These are phyloP conservation scores for Centrocercus urophasianus DNA, from an alignment of 2,113 vertebrate genomes.

Conservation along the genomic window DNA sequence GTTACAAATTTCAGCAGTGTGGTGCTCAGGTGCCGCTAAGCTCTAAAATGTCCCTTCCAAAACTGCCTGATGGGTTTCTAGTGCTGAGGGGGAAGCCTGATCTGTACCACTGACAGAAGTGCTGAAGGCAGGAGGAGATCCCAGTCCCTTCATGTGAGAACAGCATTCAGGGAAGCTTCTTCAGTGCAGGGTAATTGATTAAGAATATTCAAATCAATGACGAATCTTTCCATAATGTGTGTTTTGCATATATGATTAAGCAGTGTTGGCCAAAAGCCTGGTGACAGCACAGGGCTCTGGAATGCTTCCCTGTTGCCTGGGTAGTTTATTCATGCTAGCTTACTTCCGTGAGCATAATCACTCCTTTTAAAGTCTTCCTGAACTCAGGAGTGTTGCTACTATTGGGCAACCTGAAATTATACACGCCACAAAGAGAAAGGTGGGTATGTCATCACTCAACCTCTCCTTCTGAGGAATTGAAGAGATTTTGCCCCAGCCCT, in stretches of 20 bases:
- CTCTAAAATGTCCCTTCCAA: not conserved
- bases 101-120: not conserved
- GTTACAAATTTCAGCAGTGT: not conserved
- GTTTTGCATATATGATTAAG: slow-evolving; percentile 30
- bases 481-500: not conserved
- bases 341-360: slow-evolving; percentile 52
- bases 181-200: not conserved
- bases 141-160: not conserved
- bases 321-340: slow-evolving; percentile 44
- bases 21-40: not conserved
- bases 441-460: not conserved
- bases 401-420: slow-evolving; percentile 61
- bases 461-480: not conserved
- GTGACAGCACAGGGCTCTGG: slow-evolving; percentile 52
- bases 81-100: not conserved
- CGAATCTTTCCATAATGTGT: not conserved
- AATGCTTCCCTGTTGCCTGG: slow-evolving; percentile 58
- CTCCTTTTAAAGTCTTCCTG: slow-evolving; percentile 65
- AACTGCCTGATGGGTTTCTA: not conserved
- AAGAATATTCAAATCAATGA: not conserved
- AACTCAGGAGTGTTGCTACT: slow-evolving; percentile 39
- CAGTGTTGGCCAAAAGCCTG: slow-evolving; percentile 43
- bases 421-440: slow-evolving; percentile 30
- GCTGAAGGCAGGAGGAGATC: not conserved
- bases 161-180: not conserved